Evolutionary conservation across 1,140 invertebrate species (phyloP).

Genomic region (Drosophila kanapiae): DNA sequence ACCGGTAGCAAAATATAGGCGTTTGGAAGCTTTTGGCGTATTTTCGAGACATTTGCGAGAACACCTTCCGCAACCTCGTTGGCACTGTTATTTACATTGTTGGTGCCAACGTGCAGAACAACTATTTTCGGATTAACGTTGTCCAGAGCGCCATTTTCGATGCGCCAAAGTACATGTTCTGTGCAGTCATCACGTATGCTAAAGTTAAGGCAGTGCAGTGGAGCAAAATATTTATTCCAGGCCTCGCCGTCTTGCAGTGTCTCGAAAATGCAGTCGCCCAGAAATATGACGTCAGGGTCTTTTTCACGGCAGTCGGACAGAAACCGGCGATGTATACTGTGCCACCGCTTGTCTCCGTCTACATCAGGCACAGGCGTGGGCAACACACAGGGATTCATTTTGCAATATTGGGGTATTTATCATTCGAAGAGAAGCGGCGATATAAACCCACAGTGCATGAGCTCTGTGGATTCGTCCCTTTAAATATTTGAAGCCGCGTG

Average conservation of each 20-base stretch:
- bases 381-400: conserved; percentile 88
- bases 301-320: conserved; percentile 92
- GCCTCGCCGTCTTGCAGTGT: conserved; percentile 92
- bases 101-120: conserved; percentile 94
- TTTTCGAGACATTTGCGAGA: conserved; percentile 90
- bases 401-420: conserved; percentile 8
- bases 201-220: conserved; percentile 95
- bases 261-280: conserved; percentile 94
- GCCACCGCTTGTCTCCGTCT: conserved; percentile 81
- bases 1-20: conserved; percentile 93
- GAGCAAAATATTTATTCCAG: conserved; percentile 94
- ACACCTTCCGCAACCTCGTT: conserved; percentile 93
- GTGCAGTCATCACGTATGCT: conserved; percentile 95
- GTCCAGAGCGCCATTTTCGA: conserved; percentile 95
- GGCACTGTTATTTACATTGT: conserved; percentile 92
- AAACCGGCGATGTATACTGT: conserved; percentile 90
- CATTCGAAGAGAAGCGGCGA: conserved; percentile 5
- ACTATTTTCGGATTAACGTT: conserved; percentile 95
- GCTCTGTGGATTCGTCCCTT: conserved; percentile 9
- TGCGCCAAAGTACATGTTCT: conserved; percentile 95
- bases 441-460: conserved; percentile 11
- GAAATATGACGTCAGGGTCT: conserved; percentile 96
- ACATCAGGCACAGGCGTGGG: conserved; percentile 88
- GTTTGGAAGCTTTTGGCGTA: conserved; percentile 91
- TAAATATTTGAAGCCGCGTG: neutral